A percentile compares a stretch with the other conserved stretches of the same genome.
These are phyloP conservation scores for Quiscalus mexicanus DNA, from an alignment of 2,113 vertebrate species.

Conservation along the genomic window DNA sequence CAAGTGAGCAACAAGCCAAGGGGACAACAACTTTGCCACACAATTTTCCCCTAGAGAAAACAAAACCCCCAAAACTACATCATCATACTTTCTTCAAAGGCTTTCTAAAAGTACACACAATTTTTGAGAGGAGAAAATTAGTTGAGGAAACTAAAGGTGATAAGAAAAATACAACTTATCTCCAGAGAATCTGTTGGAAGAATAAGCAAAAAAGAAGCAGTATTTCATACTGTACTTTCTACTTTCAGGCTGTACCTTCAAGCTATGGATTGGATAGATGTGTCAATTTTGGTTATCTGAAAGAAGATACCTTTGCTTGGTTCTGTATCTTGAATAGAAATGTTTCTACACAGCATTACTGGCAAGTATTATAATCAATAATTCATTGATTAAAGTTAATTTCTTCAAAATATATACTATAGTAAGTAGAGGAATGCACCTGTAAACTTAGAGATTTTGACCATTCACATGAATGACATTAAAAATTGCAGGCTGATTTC, in stretches of 20 bases:
- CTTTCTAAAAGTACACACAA: background rate
- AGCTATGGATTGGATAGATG: background rate
- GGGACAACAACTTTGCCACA: background rate
- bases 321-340: background rate
- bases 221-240: background rate
- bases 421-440: background rate
- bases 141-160: background rate
- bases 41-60: background rate
- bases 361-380: background rate
- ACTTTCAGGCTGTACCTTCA: background rate
- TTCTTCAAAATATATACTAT: background rate
- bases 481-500: background rate
- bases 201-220: background rate
- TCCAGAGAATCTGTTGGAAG: background rate
- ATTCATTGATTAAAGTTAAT: background rate
- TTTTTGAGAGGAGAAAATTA: background rate
- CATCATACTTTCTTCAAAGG: background rate
- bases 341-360: background rate
- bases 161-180: background rate
- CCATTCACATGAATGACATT: background rate
- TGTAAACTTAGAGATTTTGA: background rate
- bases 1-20: background rate
- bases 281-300: background rate
- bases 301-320: no score
- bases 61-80: background rate